Evolutionary conservation across 2,113 vertebrate species (phyloP).

Genomic region (Ciconia boyciana): DNA sequence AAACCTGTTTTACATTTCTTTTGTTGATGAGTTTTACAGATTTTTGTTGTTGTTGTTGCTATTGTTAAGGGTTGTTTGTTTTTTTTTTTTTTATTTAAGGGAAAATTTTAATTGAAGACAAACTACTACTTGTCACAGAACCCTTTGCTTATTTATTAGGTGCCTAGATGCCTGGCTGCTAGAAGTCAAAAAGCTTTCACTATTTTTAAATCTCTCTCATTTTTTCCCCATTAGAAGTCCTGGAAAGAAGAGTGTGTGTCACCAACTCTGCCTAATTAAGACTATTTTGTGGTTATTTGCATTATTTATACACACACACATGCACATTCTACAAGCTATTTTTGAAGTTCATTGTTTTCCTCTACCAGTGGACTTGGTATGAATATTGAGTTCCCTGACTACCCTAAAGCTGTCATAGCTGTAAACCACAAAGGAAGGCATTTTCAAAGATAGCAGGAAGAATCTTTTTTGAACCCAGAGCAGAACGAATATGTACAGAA

Average conservation of each 20-base stretch:
- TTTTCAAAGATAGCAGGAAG: background rate
- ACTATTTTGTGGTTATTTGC: background rate
- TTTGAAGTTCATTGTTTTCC: background rate
- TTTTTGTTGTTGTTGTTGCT: background rate
- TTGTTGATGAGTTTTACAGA: background rate
- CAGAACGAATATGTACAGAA: background rate
- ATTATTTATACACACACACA: background rate
- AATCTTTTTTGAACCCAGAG: background rate
- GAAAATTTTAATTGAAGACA: background rate
- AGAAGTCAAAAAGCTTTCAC: background rate
- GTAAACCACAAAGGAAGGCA: background rate
- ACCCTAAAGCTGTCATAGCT: background rate
- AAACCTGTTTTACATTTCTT: background rate
- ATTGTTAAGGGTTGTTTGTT: background rate
- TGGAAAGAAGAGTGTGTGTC: background rate
- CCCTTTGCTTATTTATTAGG: background rate
- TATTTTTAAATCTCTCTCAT: background rate
- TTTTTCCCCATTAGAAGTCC: background rate
- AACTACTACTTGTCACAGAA: background rate
- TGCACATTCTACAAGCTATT: background rate
- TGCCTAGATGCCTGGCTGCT: rapidly evolving
- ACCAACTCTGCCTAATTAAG: background rate
- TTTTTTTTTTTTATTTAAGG: background rate
- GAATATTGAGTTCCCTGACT: background rate
- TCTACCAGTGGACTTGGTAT: background rate